A percentile compares a stretch with the other conserved stretches of the same genome.
These are phyloP conservation scores for Carpatolechia fugitivella DNA, from an alignment of 2,888 invertebrate species.

Conservation along the genomic window DNA sequence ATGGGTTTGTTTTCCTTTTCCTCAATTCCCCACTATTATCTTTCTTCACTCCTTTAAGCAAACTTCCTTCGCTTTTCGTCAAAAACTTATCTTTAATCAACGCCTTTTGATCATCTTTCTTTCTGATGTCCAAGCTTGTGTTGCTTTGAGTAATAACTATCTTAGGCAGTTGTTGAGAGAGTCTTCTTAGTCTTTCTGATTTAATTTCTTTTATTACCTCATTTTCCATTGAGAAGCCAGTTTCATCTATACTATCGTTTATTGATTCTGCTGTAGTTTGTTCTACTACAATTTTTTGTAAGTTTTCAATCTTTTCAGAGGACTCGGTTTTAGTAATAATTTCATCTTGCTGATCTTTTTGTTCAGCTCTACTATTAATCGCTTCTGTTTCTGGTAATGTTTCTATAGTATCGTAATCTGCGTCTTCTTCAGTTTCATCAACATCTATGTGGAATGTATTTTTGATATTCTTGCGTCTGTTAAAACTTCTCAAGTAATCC, in stretches of 20 bases:
- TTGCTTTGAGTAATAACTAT: slow-evolving; percentile 67
- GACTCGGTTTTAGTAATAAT: slow-evolving; percentile 40
- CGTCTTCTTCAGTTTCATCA: not conserved
- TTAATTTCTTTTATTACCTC: slow-evolving; percentile 51
- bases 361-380: not conserved
- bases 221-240: slow-evolving; percentile 48
- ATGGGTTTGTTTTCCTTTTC: slow-evolving; percentile 6
- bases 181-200: slow-evolving; percentile 55
- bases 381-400: not conserved
- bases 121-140: slow-evolving; percentile 21
- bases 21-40: slow-evolving; percentile 3
- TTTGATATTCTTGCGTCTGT: slow-evolving; percentile 7
- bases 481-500: slow-evolving; percentile 45
- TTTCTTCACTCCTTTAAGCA: not conserved
- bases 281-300: not conserved
- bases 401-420: not conserved
- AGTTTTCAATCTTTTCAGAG: slow-evolving; percentile 10
- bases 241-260: not conserved
- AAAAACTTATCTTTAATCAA: not conserved
- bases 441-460: slow-evolving; percentile 8
- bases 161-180: slow-evolving; percentile 63
- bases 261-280: not conserved
- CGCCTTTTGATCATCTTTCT: not conserved
- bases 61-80: not conserved
- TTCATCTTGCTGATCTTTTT: slow-evolving; percentile 12